These are phyloP conservation scores for Drosophila ezoana DNA, from an alignment of 2,888 invertebrate species.

Conservation along the genomic window DNA sequence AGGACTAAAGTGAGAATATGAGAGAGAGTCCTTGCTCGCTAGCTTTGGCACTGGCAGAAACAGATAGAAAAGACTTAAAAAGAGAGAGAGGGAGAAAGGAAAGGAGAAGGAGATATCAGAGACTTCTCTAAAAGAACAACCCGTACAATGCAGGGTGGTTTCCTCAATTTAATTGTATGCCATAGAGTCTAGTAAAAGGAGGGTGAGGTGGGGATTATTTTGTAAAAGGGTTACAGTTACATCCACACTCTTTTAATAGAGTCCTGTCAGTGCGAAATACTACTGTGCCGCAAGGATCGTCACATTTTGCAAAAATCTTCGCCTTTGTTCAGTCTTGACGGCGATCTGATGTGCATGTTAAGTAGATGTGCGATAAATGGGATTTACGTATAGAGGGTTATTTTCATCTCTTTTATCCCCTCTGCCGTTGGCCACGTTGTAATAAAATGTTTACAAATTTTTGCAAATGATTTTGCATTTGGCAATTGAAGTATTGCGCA, in stretches of 20 bases:
- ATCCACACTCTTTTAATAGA: constrained; percentile 25
- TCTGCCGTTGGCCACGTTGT: constrained; percentile 27
- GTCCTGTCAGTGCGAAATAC: constrained; percentile 39
- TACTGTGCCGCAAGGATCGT: constrained; percentile 15
- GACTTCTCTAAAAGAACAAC: constrained; percentile 12
- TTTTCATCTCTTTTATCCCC: neutral
- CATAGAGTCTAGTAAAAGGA: neutral
- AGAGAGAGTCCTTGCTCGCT: neutral
- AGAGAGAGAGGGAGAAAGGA: neutral
- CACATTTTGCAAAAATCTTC: constrained; percentile 40
- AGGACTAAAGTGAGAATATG: constrained; percentile 25
- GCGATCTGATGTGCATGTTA: constrained; percentile 46
- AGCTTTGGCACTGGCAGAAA: too few species aligned
- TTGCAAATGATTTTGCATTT: constrained; percentile 72
- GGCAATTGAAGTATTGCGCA: constrained; percentile 37
- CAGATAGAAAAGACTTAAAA: neutral
- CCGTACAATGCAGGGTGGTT: constrained; percentile 19
- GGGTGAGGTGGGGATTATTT: neutral
- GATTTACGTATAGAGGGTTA: constrained; percentile 26
- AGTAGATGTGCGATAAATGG: constrained; percentile 54
- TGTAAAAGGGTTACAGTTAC: constrained; percentile 50
- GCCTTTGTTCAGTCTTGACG: constrained; percentile 33
- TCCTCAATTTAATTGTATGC: neutral
- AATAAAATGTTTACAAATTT: constrained; percentile 80
- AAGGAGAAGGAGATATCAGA: neutral